phyloP scores from a whole-genome alignment of 2,888 invertebrate species.

The Drosophila hamatofila region DNA sequence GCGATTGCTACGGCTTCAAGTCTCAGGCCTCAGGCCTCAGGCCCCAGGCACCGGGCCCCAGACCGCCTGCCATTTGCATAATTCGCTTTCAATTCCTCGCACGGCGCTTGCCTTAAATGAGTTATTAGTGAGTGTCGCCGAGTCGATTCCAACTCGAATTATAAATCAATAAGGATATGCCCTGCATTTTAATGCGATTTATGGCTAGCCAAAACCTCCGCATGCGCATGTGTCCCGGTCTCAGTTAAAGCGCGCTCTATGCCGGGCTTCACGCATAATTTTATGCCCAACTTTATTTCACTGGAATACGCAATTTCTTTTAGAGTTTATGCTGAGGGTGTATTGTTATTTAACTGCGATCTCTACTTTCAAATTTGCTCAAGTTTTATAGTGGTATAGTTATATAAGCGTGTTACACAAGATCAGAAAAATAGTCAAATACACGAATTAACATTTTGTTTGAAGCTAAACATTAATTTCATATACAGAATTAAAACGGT shows the following conservation, averaged over 20 bases:
- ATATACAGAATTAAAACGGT: no score
- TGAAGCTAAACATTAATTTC: background rate
- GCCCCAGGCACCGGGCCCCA: background rate
- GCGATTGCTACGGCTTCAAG: constrained; percentile 1
- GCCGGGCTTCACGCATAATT: constrained; percentile 56
- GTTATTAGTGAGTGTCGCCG: constrained; percentile 79
- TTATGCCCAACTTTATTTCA: constrained; percentile 57
- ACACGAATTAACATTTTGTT: background rate
- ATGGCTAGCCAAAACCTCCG: constrained; percentile 32
- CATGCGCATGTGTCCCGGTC: constrained; percentile 4
- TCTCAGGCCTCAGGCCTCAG: background rate
- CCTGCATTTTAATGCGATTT: constrained; percentile 75
- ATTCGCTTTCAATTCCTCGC: constrained; percentile 82
- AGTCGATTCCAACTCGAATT: constrained; percentile 78
- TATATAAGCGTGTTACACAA: background rate
- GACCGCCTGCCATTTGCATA: constrained; percentile 74
- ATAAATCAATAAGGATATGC: constrained; percentile 82
- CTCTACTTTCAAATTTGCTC: background rate
- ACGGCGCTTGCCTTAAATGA: constrained; percentile 81
- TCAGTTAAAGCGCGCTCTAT: background rate
- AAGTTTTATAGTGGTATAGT: background rate
- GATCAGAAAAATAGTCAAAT: background rate
- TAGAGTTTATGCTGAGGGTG: constrained; percentile 1
- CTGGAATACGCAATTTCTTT: constrained; percentile 48
- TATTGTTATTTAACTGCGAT: background rate